Percentiles rank a stretch among this genome's conserved stretches.
Conservation (phyloP, 2,888 invertebrate species). For the Microplitis deprimator region DNA sequence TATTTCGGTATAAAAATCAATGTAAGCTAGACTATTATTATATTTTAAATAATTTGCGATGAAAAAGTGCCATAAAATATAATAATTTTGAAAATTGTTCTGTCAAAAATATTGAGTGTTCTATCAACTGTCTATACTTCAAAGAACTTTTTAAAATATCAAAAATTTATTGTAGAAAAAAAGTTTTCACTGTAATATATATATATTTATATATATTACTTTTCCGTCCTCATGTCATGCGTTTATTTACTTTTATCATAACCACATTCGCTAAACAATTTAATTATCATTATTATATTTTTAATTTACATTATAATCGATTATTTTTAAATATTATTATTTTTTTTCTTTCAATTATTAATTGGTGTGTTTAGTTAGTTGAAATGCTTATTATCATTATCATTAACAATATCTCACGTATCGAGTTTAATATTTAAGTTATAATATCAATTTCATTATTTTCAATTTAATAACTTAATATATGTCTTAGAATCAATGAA, state of each 20-base stretch:
- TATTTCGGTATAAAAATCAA: too few species aligned
- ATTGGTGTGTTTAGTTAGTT: constrained; percentile 36
- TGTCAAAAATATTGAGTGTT: too few species aligned
- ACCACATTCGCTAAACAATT: constrained; percentile 10
- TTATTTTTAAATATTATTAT: constrained; percentile 4
- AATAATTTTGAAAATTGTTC: too few species aligned
- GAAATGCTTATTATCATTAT: constrained; percentile 41
- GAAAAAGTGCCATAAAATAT: too few species aligned
- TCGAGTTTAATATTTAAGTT: background rate
- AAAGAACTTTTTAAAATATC: too few species aligned
- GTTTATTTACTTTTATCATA: constrained; percentile 28
- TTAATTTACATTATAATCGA: background rate
- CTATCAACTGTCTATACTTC: too few species aligned
- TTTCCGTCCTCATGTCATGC: constrained; percentile 36
- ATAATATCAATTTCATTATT: constrained; percentile 17
- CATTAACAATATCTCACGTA: background rate
- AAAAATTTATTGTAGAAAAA: background rate
- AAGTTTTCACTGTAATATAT: background rate
- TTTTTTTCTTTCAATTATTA: constrained; percentile 24
- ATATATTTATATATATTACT: constrained; percentile 16
- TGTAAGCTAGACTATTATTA: too few species aligned
- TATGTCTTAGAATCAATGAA: background rate
- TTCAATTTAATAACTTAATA: constrained; percentile 30
- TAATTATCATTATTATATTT: constrained; percentile 7
- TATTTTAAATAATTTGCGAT: too few species aligned